Conservation (phyloP, 2,797 vertebrate species). For the Pagetopsis macropterus region DNA sequence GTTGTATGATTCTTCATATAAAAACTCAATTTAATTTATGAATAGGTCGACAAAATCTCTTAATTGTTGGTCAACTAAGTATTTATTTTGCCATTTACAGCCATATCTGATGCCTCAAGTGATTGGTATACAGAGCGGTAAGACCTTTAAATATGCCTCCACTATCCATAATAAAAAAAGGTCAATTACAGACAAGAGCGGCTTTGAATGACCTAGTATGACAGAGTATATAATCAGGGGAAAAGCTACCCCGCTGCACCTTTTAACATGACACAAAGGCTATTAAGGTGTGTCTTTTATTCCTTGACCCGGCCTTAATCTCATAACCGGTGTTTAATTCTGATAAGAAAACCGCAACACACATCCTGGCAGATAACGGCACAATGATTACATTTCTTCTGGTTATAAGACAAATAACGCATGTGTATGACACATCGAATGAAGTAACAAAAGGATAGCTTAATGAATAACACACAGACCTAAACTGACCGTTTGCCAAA, state of each 20-base stretch:
- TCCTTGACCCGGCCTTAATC: constrained; percentile 17
- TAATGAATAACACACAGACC: background rate
- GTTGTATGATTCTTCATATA: too few species aligned
- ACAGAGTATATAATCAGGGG: constrained; percentile 1
- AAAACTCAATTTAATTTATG: too few species aligned
- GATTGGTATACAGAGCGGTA: constrained; percentile 3
- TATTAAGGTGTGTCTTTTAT: constrained; percentile 35
- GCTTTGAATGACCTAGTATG: constrained; percentile 13
- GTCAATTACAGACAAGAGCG: background rate
- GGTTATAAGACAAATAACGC: constrained; percentile 2
- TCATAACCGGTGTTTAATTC: constrained; percentile 18
- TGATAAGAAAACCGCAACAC: constrained; percentile 45
- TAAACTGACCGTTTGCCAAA: background rate
- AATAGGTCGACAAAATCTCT: too few species aligned
- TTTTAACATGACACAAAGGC: constrained; percentile 15
- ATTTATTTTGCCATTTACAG: constrained; percentile 9
- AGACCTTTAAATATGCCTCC: constrained; percentile 9
- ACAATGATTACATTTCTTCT: background rate
- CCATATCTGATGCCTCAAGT: constrained; percentile 1
- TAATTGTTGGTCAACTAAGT: too few species aligned
- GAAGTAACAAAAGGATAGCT: too few species aligned
- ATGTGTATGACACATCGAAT: background rate
- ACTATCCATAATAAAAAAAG: constrained; percentile 1
- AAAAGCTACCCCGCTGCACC: constrained; percentile 11
- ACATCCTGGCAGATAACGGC: constrained; percentile 21